Evolutionary conservation across 2,888 invertebrate species (phyloP), one percentile per base, ranked within the genome.

Genomic region (Danaus chrysippus): DNA sequence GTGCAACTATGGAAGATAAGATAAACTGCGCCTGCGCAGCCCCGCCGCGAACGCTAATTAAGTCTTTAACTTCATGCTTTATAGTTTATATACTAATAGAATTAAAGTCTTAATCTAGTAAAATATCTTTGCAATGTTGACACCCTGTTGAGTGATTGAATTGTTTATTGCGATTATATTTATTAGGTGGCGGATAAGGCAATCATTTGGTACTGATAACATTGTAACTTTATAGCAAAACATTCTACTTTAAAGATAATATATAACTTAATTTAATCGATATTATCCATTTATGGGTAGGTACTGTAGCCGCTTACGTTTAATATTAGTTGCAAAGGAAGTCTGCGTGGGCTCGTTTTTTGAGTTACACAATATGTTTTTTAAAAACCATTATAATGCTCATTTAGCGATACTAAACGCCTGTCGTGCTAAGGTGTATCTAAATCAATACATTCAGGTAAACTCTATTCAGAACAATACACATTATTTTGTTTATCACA

Each of bases 1-100:
- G 77, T 78, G 76, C 79, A 73, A 76, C 66, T 72, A 68, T 68
- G 65, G 58, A 64, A 77, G 87, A 87, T 87, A 87, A 87, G 88
- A 87, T 83, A 83, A 76, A 76, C 74, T 79, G 85, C 85, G 84
- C 82, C 84, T 82, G 78, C 84, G 68, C 77, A 75, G 81, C 81
- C 88, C 86, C 82, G 84, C 77, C 78, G 87, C 77, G 87, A 78
- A 75, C 83, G 76, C 89, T 91, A 91, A 91, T 91, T 91, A 90
- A 90, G 84, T 86, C 89, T 85, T 89, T 86, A 85, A 76, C 79
- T 84, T 79, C 76, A 77, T 76, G 79, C 81, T 81, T 76, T 76
- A 78, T 79, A 75, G 73, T 77, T 82, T 83, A 83, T 83, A 82
- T 80, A 80, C 77, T 83, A 79, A 82, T 82, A 78, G 76, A 59